Evolutionary conservation across 1,140 invertebrate genomes (phyloP).

Genomic region (Drosophila tristis): DNA sequence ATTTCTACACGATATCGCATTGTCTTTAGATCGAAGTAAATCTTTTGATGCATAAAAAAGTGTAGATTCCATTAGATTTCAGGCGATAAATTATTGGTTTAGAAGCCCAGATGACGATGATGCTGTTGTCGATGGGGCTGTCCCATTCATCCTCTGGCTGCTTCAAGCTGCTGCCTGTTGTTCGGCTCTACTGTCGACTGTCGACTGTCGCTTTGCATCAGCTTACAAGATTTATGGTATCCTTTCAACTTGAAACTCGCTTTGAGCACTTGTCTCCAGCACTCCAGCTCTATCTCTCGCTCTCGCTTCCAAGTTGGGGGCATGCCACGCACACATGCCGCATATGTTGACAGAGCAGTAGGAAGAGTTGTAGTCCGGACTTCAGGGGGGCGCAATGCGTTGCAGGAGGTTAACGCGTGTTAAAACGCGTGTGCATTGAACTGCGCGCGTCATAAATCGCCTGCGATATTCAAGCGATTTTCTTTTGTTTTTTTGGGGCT

Average conservation of each 20-base stretch:
- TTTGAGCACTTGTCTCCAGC: conserved; percentile 50
- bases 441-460: conserved; percentile 69
- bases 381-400: conserved; percentile 29
- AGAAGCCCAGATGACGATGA: conserved; percentile 5
- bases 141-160: not conserved
- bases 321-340: conserved; percentile 13
- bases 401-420: conserved; percentile 43
- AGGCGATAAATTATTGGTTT: not conserved
- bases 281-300: conserved; percentile 30
- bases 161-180: not conserved
- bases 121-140: conserved; percentile 2
- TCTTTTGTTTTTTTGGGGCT: not conserved
- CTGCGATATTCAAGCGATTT: conserved; percentile 20
- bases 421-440: conserved; percentile 61
- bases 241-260: conserved; percentile 80
- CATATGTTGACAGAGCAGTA: conserved; percentile 21
- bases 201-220: conserved; percentile 67
- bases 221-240: conserved; percentile 76
- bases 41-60: too few species aligned
- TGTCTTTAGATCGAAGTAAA: too few species aligned
- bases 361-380: not conserved
- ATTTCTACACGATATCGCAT: too few species aligned
- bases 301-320: conserved; percentile 14
- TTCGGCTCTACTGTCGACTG: conserved; percentile 44
- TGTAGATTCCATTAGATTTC: too few species aligned